Base-by-base conservation (phyloP, 30 jellyfish, hydroid and myxozoan species). In the Aurelia sp. region DNA sequence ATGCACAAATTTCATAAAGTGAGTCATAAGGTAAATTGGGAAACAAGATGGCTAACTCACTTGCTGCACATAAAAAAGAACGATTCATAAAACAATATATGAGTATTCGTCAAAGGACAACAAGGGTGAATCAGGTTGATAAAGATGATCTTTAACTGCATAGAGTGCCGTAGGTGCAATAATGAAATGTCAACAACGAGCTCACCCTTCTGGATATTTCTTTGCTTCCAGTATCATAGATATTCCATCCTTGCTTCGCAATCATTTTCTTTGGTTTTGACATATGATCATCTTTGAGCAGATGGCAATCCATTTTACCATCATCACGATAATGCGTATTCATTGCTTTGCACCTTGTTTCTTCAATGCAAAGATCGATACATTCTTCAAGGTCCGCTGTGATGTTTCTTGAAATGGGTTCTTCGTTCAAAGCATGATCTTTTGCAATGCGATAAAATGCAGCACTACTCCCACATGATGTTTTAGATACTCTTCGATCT, bases 391-490 rank as follows among this genome's bases (percentile, higher is more conserved):
- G 8, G 17, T 62, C 79, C 1, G 23, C 15, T n/a, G 79, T 64
- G 57, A 63, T 30, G 59, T 78, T 62, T 48, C 22, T 44, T 19
- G 79, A 11, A 19, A 78, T 61, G 3, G 89, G 89, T 18, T 62
- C 79, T 48, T 62, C 89, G 58, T 78, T 78, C 19, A 78, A 53
- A 13, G 61, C 61, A 78, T 78, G 67, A 55, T 78, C 59, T 18
- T 22, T 21, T 37, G 89, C 89, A 35, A 64, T 41, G 59, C 79
- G 89, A 23, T 78, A 78, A 21, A 78, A 62, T 20, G 57, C 59
- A 3, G 79, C 89, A 47, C 66, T 23, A 55, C 80, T 78, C 18
- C 89, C 79, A 53, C 89, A 78, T 27, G 89, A 8, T 20, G 51
- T 35, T 30, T 62, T 78, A 19, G 78, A 78, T 15, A 78, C 61